Percentiles rank a stretch among this genome's conserved stretches.
Evolutionary conservation across 2,888 invertebrate species (phyloP).

Genomic region (Diaphora mendica): DNA sequence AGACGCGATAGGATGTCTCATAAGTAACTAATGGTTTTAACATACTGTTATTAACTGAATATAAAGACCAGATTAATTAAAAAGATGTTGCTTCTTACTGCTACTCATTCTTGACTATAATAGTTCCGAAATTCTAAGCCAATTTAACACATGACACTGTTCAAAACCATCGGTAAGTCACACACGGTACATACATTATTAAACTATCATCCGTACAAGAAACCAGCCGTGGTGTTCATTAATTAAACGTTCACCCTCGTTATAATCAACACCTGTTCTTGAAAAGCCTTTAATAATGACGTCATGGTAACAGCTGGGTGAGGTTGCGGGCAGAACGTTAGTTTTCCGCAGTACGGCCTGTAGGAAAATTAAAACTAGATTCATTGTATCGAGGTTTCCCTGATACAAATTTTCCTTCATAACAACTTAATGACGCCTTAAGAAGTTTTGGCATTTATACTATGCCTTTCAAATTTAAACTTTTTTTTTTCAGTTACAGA

Average conservation of each 20-base stretch:
- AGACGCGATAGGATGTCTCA: too few relatives aligned
- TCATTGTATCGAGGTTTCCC: constrained; percentile 57
- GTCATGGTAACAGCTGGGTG: constrained; percentile 77
- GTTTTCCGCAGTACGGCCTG: constrained; percentile 70
- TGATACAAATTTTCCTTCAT: constrained; percentile 45
- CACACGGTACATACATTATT: constrained; percentile 47
- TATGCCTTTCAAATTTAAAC: neutral
- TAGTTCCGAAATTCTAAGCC: neutral
- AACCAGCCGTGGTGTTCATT: constrained; percentile 74
- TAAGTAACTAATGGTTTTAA: too few relatives aligned
- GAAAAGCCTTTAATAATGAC: constrained; percentile 86
- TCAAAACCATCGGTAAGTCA: constrained; percentile 44
- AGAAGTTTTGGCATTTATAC: neutral
- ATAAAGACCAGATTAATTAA: neutral
- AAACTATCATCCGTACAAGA: constrained; percentile 56
- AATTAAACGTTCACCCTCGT: constrained; percentile 83
- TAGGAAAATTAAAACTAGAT: constrained; percentile 78
- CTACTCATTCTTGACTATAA: neutral
- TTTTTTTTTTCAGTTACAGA: neutral
- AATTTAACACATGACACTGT: constrained; percentile 24
- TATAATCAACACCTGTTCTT: constrained; percentile 85
- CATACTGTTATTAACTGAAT: too few relatives aligned
- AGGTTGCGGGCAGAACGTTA: constrained; percentile 68
- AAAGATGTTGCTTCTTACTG: neutral
- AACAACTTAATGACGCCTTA: constrained; percentile 14